Percentiles rank a stretch among this genome's conserved stretches.
Conservation (phyloP, 2,888 invertebrate genomes). For the Apocheima hispidaria region DNA sequence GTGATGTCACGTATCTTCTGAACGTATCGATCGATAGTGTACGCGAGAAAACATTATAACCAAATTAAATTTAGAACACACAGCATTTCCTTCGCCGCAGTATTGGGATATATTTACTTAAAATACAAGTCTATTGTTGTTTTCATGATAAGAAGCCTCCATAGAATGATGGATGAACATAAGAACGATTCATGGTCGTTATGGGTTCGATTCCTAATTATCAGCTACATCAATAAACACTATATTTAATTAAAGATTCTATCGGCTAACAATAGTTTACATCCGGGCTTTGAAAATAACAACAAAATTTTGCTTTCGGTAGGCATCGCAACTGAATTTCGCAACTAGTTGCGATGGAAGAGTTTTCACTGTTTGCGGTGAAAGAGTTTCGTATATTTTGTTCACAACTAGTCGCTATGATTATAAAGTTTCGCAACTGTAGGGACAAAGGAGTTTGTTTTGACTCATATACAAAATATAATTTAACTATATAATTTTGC, state of each 20-base stretch:
- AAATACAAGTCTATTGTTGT: neutral
- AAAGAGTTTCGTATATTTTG: too few species aligned
- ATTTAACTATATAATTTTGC: slow-evolving; percentile 17
- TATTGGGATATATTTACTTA: slow-evolving; percentile 7
- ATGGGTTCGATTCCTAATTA: neutral
- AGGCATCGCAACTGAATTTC: too few species aligned
- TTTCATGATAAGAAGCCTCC: neutral
- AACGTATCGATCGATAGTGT: slow-evolving; percentile 21
- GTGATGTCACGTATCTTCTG: neutral
- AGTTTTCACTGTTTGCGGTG: too few species aligned
- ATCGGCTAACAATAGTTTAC: too few species aligned
- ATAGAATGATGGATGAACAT: neutral
- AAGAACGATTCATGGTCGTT: neutral
- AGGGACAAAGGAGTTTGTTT: too few species aligned
- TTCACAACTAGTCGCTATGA: too few species aligned
- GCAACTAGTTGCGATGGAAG: too few species aligned
- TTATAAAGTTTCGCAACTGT: too few species aligned
- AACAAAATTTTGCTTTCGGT: too few species aligned
- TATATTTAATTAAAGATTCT: too few species aligned
- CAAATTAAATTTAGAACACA: slow-evolving; percentile 32
- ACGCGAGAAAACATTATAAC: slow-evolving; percentile 11
- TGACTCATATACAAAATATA: neutral
- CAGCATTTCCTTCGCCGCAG: neutral
- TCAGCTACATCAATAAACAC: neutral
- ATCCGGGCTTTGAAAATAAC: too few species aligned